A percentile compares a stretch with the other conserved stretches of the same genome.
phyloP scores from a whole-genome alignment of 2,888 invertebrate species.

The Lycocerus yunnanus region DNA sequence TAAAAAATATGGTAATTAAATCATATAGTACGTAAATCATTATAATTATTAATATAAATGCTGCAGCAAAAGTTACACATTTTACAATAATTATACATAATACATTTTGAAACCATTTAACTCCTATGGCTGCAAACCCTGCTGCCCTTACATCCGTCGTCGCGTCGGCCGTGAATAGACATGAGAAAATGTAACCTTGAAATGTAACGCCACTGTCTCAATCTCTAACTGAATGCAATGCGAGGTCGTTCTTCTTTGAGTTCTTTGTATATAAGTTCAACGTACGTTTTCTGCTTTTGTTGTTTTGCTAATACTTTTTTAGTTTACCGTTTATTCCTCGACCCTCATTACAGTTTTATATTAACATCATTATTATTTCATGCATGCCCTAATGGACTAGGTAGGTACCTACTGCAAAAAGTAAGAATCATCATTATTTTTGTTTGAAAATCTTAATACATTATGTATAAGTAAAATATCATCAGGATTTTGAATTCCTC shows the following conservation, averaged over 20 bases:
- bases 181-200: constrained; percentile 33
- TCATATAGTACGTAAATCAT: no score
- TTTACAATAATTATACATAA: no score
- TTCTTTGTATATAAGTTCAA: constrained; percentile 28
- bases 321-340: background rate
- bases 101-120: no score
- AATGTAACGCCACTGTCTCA: constrained; percentile 32
- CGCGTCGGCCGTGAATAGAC: background rate
- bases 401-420: no score
- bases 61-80: no score
- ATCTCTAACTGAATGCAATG: constrained; percentile 24
- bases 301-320: background rate
- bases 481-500: no score
- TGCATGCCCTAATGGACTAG: background rate
- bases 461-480: no score
- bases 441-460: no score
- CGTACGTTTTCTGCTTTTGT: constrained; percentile 3
- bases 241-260: constrained; percentile 31
- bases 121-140: background rate
- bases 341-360: background rate
- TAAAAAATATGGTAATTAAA: no score
- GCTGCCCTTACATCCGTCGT: background rate
- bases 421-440: no score
- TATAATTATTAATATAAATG: no score
- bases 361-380: background rate